phyloP scores from a whole-genome alignment of 2,888 invertebrate species.

The Nymphalis polychloros region DNA sequence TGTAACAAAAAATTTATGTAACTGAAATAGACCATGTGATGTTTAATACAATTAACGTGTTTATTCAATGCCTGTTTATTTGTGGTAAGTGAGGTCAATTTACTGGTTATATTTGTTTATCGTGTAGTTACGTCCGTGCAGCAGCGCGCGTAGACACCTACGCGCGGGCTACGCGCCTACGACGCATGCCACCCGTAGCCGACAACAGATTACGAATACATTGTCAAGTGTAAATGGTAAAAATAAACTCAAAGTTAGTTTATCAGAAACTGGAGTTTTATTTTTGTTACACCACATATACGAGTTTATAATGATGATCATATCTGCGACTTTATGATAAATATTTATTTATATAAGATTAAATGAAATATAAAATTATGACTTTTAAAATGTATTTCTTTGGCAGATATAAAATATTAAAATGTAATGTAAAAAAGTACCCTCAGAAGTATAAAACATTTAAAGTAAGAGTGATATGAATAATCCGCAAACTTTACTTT shows the following conservation, averaged over 20 bases:
- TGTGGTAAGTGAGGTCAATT: constrained; percentile 39
- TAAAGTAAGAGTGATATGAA: no score
- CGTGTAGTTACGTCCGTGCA: constrained; percentile 48
- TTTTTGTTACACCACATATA: constrained; percentile 52
- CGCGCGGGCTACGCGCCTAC: constrained; percentile 77
- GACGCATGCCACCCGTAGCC: constrained; percentile 71
- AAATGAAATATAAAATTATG: neutral
- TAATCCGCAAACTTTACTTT: no score
- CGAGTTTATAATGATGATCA: neutral
- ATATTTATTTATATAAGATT: neutral
- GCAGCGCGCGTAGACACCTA: constrained; percentile 54
- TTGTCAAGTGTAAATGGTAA: constrained; percentile 84
- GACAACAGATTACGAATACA: constrained; percentile 81
- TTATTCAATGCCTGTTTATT: constrained; percentile 49
- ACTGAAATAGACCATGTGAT: constrained; percentile 53
- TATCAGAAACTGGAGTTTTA: constrained; percentile 80
- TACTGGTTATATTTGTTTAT: constrained; percentile 32
- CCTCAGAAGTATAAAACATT: no score
- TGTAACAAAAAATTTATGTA: constrained; percentile 68
- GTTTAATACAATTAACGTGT: constrained; percentile 54
- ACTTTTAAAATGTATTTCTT: no score
- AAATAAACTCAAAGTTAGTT: constrained; percentile 84
- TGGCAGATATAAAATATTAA: no score
- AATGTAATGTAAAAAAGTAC: no score
- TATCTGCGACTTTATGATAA: neutral